These are phyloP conservation scores for Papilio glaucus DNA, from an alignment of 1,140 invertebrate species.

Conservation along the genomic window DNA sequence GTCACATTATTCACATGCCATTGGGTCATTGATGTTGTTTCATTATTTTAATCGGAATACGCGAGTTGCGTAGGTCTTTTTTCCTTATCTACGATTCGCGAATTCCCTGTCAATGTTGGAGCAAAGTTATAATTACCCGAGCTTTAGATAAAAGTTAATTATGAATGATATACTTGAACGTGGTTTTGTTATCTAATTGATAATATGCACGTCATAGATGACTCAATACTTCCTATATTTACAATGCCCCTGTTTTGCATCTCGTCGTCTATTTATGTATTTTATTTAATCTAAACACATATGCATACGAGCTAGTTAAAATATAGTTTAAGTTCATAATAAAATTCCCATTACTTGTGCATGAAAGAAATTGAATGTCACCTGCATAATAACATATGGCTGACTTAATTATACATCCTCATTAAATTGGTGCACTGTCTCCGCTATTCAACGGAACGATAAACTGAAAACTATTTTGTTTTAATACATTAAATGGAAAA, in stretches of 20 bases:
- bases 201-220: neutral
- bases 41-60: slow-evolving; percentile 8
- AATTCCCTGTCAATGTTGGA: neutral
- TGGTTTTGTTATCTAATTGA: neutral
- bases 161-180: slow-evolving; percentile 17
- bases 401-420: no score
- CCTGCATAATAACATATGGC: no score
- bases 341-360: no score
- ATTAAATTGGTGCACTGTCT: no score
- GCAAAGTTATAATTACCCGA: neutral
- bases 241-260: neutral
- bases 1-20: neutral
- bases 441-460: no score
- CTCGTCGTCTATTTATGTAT: neutral
- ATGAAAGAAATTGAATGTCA: no score
- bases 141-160: slow-evolving; percentile 11
- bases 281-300: neutral
- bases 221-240: slow-evolving; percentile 6
- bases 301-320: neutral
- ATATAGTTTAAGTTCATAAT: no score
- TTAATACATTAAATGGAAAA: no score
- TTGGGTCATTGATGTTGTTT: neutral
- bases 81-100: neutral
- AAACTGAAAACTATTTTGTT: no score
- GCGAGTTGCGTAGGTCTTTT: neutral